Percentiles rank a stretch among this genome's conserved stretches.
Evolutionary conservation across 1,140 invertebrate species (phyloP).

Genomic region (Babylonia areolata): DNA sequence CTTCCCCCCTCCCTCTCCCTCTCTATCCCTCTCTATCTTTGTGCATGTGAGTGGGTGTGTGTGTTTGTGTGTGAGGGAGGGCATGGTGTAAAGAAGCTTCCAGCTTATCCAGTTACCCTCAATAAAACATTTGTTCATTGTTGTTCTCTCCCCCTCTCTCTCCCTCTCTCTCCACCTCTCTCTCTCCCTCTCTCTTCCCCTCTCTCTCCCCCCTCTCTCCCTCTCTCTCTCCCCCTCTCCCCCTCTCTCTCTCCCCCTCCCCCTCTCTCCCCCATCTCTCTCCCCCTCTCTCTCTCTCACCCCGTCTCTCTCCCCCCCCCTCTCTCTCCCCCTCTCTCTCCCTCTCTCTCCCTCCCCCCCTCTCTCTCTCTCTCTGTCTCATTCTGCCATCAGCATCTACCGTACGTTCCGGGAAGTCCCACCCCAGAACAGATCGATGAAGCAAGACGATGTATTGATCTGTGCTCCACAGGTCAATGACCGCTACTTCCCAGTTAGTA

Average conservation of each 20-base stretch:
- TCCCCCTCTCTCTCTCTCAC: not conserved
- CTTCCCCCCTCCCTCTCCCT: not conserved
- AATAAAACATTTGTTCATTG: too few species aligned
- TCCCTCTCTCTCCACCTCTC: not conserved
- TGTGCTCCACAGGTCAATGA: too few species aligned
- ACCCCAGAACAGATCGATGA: too few species aligned
- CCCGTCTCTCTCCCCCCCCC: not conserved
- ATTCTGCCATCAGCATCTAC: too few species aligned
- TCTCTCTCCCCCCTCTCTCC: not conserved
- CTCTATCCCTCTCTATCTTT: too few species aligned
- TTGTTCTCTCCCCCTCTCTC: not conserved
- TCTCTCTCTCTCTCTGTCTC: not conserved
- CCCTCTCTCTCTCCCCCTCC: constrained; percentile 4
- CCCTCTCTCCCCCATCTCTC: not conserved
- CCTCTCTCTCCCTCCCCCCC: constrained; percentile 1
- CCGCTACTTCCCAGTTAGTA: too few species aligned
- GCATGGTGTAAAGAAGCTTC: too few species aligned
- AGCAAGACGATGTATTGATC: too few species aligned
- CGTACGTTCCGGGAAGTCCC: too few species aligned
- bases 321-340: constrained; percentile 7
- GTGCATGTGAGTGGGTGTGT: too few species aligned
- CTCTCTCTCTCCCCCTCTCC: constrained; percentile 1
- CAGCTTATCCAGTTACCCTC: too few species aligned
- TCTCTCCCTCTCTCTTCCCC: constrained; percentile 15
- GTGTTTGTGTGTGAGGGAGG: too few species aligned